Conservation (phyloP, 2,797 vertebrate genomes). For the Aeoliscus strigatus region DNA sequence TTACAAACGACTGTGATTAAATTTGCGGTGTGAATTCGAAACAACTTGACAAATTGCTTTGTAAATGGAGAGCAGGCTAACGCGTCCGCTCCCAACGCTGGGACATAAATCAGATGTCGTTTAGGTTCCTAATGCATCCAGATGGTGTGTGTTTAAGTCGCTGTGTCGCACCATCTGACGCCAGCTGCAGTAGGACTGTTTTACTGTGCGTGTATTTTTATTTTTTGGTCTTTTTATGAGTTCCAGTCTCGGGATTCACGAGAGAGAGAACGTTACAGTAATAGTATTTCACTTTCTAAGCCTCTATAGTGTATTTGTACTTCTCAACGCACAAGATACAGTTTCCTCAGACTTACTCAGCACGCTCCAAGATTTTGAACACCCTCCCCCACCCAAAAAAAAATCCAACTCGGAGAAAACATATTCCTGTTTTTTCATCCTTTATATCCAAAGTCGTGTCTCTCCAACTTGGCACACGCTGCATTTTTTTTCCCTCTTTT, state of each 20-base stretch:
- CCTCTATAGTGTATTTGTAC: constrained; percentile 5
- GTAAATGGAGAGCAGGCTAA: constrained; percentile 54
- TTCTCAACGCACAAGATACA: constrained; percentile 19
- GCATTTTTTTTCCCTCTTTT: constrained; percentile 12
- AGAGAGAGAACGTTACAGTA: constrained; percentile 11
- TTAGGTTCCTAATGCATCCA: constrained; percentile 55
- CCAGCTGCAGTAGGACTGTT: constrained; percentile 31
- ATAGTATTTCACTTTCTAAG: constrained; percentile 31
- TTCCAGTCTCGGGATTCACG: constrained; percentile 12
- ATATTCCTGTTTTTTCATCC: constrained; percentile 6
- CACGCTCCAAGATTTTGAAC: constrained; percentile 26
- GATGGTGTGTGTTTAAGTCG: constrained; percentile 61
- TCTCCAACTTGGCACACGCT: constrained; percentile 13
- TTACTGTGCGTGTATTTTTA: constrained; percentile 25
- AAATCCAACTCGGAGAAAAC: constrained; percentile 22
- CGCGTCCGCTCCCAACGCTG: constrained; percentile 37
- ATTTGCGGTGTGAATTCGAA: constrained; percentile 46
- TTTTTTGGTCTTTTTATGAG: constrained; percentile 8
- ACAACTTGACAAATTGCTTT: constrained; percentile 54
- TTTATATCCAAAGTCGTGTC: too few species aligned
- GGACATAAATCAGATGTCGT: constrained; percentile 53
- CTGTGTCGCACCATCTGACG: constrained; percentile 46
- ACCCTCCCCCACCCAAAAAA: constrained; percentile 12
- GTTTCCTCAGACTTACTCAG: constrained; percentile 9
- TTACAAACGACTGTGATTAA: constrained; percentile 40